Percentiles rank a stretch among this genome's conserved stretches.
These are phyloP conservation scores for Python bivittatus DNA, from an alignment of 2,113 vertebrate genomes.

Conservation along the genomic window DNA sequence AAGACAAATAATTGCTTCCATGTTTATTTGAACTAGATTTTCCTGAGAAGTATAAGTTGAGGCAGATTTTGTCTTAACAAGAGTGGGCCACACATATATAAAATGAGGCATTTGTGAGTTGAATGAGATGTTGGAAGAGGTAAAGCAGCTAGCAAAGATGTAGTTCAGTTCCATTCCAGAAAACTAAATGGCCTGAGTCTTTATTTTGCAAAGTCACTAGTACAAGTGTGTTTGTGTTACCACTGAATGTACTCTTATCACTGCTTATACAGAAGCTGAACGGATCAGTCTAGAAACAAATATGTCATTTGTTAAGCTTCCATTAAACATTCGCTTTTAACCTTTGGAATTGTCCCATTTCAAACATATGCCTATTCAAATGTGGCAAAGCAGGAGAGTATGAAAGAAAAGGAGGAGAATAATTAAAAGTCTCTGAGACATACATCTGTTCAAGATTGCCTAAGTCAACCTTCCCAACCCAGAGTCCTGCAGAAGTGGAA, in stretches of 20 bases:
- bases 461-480: neutral
- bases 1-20: neutral
- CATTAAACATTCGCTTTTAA: neutral
- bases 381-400: neutral
- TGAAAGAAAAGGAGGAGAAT: neutral
- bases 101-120: neutral
- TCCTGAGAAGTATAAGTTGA: neutral
- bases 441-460: neutral
- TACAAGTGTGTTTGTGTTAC: neutral
- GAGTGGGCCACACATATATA: neutral
- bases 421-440: neutral
- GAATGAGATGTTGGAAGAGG: neutral
- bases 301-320: neutral
- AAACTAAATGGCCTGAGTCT: neutral
- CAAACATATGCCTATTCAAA: neutral
- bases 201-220: neutral
- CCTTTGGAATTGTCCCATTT: neutral
- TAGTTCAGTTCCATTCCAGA: too few relatives aligned
- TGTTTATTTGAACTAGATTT: neutral
- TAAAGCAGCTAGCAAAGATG: neutral
- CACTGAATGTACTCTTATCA: neutral
- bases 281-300: neutral
- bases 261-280: neutral
- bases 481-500: neutral
- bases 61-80: neutral